Percentiles rank a stretch among this genome's conserved stretches.
Conservation (phyloP, 2,797 vertebrate species). For the Valencia hispanica region DNA sequence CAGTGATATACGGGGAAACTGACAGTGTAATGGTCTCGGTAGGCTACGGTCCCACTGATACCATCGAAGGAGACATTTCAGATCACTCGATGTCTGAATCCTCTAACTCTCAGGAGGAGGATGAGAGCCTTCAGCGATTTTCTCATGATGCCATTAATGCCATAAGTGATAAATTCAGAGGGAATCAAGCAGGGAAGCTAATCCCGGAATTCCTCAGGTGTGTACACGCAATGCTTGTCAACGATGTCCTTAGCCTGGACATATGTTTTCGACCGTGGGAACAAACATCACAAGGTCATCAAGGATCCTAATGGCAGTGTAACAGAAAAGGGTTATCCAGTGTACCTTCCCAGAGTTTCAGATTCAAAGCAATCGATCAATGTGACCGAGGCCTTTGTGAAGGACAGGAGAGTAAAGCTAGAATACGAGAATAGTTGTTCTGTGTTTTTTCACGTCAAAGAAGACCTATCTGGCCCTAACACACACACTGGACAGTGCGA, state of each 20-base stretch:
- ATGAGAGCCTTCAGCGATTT: too few species aligned
- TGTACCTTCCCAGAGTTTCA: too few species aligned
- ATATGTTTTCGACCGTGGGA: constrained; percentile 13
- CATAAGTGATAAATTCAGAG: too few species aligned
- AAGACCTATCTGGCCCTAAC: constrained; percentile 34
- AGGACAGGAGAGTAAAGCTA: constrained; percentile 12
- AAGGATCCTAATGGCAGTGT: background rate
- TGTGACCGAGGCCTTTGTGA: constrained; percentile 7
- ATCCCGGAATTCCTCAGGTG: constrained; percentile 9
- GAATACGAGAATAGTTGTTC: constrained; percentile 42
- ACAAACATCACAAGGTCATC: background rate
- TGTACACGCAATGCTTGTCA: constrained; percentile 12
- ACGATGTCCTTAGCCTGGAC: constrained; percentile 16
- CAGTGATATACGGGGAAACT: constrained; percentile 27
- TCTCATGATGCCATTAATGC: too few species aligned
- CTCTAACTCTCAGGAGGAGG: too few species aligned
- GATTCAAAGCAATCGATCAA: too few species aligned
- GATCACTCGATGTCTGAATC: too few species aligned
- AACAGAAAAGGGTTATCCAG: constrained; percentile 4
- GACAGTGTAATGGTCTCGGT: constrained; percentile 37
- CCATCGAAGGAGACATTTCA: background rate
- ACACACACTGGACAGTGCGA: background rate
- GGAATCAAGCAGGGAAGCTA: background rate
- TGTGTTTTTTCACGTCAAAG: constrained; percentile 32
- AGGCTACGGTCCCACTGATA: background rate